Percentiles rank a stretch among this genome's conserved stretches.
Conservation (phyloP, 2,888 invertebrate species). For the Spilosoma lubricipeda region DNA sequence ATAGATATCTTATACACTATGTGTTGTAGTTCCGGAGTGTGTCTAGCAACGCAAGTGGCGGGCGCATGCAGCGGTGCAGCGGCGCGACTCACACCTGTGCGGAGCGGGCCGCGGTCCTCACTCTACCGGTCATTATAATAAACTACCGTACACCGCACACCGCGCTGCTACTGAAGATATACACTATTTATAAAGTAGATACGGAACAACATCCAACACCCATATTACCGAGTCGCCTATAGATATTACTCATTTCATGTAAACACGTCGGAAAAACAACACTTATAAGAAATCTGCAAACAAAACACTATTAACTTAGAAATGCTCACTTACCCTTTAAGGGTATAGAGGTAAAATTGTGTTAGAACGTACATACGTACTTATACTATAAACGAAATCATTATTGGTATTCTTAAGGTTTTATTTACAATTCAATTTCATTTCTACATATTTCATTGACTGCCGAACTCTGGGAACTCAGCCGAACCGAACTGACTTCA, state of each 20-base stretch:
- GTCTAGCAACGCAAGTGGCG: background rate
- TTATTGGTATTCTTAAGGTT: constrained; percentile 6
- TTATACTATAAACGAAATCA: background rate
- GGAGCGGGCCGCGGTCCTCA: constrained; percentile 5
- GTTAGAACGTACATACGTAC: background rate
- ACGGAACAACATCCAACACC: constrained; percentile 34
- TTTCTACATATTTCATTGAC: constrained; percentile 38
- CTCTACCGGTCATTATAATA: constrained; percentile 9
- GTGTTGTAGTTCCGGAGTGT: background rate
- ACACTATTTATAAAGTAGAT: constrained; percentile 51
- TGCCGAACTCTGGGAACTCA: constrained; percentile 10
- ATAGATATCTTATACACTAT: background rate
- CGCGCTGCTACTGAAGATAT: constrained; percentile 21
- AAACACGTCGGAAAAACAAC: constrained; percentile 7
- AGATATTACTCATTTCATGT: constrained; percentile 21
- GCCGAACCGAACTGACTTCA: no score
- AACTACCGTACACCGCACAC: constrained; percentile 5
- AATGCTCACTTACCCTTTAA: background rate
- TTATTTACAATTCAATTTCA: background rate
- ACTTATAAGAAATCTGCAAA: background rate
- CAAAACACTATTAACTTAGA: background rate
- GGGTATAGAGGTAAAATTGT: background rate
- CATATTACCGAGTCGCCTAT: constrained; percentile 7
- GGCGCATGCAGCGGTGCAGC: constrained; percentile 26
- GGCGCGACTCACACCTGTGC: constrained; percentile 17